phyloP scores from a whole-genome alignment of 2,797 vertebrate species.

The Enteromius viviparus region DNA sequence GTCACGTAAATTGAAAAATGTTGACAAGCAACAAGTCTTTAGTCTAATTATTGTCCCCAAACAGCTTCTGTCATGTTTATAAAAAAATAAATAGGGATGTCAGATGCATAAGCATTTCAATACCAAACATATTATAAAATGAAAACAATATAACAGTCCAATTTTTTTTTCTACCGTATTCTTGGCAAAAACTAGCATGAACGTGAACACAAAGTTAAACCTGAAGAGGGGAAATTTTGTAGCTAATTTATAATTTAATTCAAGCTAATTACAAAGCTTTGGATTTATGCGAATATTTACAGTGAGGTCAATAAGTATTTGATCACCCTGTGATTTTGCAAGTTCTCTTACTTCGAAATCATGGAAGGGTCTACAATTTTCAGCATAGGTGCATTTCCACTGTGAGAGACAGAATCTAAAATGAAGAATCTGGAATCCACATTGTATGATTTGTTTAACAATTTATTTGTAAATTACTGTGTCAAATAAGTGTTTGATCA shows the following conservation, averaged over 20 bases:
- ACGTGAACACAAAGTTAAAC: not conserved
- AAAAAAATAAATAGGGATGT: not conserved
- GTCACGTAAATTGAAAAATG: not conserved
- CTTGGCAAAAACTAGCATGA: not conserved
- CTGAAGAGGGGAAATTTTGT: not conserved
- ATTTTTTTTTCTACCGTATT: not conserved
- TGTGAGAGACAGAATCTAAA: too few species aligned
- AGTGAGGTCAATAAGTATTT: too few species aligned
- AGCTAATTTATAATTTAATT: not conserved
- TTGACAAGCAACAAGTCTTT: conserved; percentile 32
- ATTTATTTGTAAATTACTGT: too few species aligned
- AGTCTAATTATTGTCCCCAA: not conserved
- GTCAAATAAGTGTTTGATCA: too few species aligned
- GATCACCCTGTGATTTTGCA: too few species aligned
- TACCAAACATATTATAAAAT: not conserved
- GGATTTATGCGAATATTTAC: not conserved
- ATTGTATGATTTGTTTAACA: too few species aligned
- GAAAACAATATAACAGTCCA: not conserved
- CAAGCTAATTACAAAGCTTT: not conserved
- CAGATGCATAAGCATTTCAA: not conserved
- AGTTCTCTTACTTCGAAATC: too few species aligned
- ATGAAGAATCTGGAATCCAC: too few species aligned
- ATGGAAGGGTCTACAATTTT: too few species aligned
- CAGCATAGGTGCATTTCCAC: too few species aligned
- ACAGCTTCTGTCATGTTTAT: not conserved